Evolutionary conservation across 2,888 invertebrate species (phyloP).

Genomic region (Acanthosoma haemorrhoidale): DNA sequence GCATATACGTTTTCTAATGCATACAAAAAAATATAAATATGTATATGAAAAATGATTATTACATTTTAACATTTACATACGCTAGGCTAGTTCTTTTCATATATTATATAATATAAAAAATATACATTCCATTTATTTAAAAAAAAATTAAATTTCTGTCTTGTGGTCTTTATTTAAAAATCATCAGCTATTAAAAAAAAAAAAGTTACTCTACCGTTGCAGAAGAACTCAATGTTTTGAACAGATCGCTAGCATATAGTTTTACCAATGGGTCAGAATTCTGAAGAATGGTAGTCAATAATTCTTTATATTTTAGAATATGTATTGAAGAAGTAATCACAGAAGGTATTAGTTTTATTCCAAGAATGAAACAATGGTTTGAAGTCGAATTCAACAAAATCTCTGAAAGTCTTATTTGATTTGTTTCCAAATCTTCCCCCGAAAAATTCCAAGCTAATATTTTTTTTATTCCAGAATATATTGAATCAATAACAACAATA

Average conservation of each 20-base stretch:
- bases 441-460: constrained; percentile 9
- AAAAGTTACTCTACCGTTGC: neutral
- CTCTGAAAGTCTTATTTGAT: neutral
- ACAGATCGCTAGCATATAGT: neutral
- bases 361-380: neutral
- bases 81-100: too few relatives aligned
- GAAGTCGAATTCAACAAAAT: neutral
- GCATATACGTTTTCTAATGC: too few relatives aligned
- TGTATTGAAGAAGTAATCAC: neutral
- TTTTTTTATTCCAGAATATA: neutral
- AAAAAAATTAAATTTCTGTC: too few relatives aligned
- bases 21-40: too few relatives aligned
- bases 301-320: constrained; percentile 10
- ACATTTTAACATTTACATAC: too few relatives aligned
- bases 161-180: too few relatives aligned
- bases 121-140: too few relatives aligned
- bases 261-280: neutral
- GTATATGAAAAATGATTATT: too few relatives aligned
- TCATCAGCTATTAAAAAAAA: too few relatives aligned
- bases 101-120: too few relatives aligned
- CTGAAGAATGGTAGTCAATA: neutral
- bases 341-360: constrained; percentile 5
- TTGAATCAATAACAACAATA: neutral
- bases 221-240: constrained; percentile 3
- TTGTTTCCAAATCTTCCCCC: neutral